Evolutionary conservation across 2,113 vertebrate genomes (phyloP).

Genomic region (Engystomops pustulosus): DNA sequence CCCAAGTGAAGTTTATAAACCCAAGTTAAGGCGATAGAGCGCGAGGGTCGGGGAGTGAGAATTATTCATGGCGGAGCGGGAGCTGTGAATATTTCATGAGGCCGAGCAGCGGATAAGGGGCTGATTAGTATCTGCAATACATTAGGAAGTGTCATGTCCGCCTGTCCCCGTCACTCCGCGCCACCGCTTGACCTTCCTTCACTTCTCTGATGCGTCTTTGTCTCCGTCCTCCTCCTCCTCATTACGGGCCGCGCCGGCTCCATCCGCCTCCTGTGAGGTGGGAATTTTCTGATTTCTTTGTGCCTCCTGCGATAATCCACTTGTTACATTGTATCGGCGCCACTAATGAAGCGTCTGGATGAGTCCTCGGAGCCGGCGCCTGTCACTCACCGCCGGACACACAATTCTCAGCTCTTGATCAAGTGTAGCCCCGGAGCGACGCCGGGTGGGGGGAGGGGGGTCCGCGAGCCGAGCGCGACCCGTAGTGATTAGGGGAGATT

Average conservation of each 20-base stretch:
- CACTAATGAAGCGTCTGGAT: background rate
- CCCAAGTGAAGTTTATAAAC: constrained; percentile 12
- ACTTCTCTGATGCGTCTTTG: background rate
- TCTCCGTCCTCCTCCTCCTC: constrained; percentile 2
- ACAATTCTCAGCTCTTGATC: background rate
- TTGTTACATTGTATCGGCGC: background rate
- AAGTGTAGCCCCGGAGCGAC: constrained; percentile 2
- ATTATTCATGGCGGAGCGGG: constrained; percentile 51
- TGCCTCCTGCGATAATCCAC: background rate
- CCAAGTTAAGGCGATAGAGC: constrained; percentile 24
- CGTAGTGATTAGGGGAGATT: background rate
- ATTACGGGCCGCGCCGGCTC: background rate
- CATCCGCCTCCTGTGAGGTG: background rate
- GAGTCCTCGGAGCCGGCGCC: constrained; percentile 5
- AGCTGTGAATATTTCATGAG: constrained; percentile 59
- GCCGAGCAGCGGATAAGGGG: constrained; percentile 53
- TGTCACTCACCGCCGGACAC: constrained; percentile 15
- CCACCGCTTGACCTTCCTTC: constrained; percentile 32
- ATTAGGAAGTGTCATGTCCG: background rate
- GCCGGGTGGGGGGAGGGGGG: background rate
- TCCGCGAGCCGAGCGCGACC: background rate
- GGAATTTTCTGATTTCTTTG: background rate
- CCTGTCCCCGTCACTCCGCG: background rate
- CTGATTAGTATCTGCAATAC: constrained; percentile 45
- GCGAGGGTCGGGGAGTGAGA: background rate